A percentile compares a stretch with the other conserved stretches of the same genome.
Conservation (phyloP, 2,888 invertebrate species). For the Tipula confusa region DNA sequence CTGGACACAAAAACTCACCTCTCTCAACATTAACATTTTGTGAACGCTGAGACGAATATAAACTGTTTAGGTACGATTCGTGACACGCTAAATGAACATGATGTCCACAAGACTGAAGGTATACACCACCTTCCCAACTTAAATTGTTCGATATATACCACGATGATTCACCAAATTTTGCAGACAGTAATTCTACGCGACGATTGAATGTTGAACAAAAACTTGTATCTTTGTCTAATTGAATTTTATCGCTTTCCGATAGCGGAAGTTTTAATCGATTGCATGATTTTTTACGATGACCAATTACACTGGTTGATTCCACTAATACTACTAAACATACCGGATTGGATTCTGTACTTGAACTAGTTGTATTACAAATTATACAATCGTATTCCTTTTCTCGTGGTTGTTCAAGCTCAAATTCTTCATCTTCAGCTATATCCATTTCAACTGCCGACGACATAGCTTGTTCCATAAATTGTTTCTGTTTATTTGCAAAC, state of each 20-base stretch:
- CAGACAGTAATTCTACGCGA: conserved; percentile 69
- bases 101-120: conserved; percentile 94
- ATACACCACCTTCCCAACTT: conserved; percentile 88
- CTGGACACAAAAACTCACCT: conserved; percentile 91
- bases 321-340: conserved; percentile 87
- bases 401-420: conserved; percentile 56
- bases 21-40: conserved; percentile 68
- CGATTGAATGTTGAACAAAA: conserved; percentile 71
- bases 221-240: conserved; percentile 57
- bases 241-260: conserved; percentile 60
- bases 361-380: conserved; percentile 87
- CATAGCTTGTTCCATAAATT: conserved; percentile 71
- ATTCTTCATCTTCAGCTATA: conserved; percentile 58
- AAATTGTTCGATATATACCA: conserved; percentile 76
- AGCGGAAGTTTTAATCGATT: conserved; percentile 55
- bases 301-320: conserved; percentile 80
- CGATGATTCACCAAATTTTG: conserved; percentile 74
- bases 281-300: conserved; percentile 58
- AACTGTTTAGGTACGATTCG: conserved; percentile 81
- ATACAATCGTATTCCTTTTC: conserved; percentile 87
- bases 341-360: conserved; percentile 76
- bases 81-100: conserved; percentile 93
- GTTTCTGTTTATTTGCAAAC: conserved; percentile 84
- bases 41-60: conserved; percentile 71
- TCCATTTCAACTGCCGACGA: conserved; percentile 60